phyloP scores from a whole-genome alignment of 1,140 invertebrate species.

The Aphelenchoides fujianensis region DNA sequence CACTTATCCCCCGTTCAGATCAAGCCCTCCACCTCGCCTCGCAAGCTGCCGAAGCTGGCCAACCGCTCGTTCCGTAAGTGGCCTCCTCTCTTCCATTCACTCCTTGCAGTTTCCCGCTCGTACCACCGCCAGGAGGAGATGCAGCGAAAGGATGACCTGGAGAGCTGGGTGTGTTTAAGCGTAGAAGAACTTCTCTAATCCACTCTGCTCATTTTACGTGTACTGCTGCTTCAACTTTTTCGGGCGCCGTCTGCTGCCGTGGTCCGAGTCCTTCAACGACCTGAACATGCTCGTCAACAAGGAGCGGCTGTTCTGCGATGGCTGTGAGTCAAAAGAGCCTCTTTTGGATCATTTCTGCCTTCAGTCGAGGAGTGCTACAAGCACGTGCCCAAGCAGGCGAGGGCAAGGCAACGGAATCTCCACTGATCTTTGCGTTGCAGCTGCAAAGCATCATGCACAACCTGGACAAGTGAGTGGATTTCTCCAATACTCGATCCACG shows the following conservation, averaged over 20 bases:
- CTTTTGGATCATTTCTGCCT: no score
- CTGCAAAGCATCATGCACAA: background rate
- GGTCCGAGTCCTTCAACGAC: constrained; percentile 2
- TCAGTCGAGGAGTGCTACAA: constrained; percentile 8
- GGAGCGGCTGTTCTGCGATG: constrained; percentile 10
- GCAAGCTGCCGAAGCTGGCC: background rate
- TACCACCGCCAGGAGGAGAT: constrained; percentile 6
- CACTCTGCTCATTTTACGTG: background rate
- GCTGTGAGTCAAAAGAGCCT: background rate
- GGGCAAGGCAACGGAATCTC: no score
- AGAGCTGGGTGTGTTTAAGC: background rate
- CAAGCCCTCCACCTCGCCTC: background rate
- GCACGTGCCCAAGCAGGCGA: background rate
- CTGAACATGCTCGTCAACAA: background rate
- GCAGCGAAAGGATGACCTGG: background rate
- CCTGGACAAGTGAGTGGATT: background rate
- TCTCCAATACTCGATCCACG: no score
- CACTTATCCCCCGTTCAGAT: no score
- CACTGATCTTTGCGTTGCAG: no score
- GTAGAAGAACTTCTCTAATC: background rate
- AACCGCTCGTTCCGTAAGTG: background rate
- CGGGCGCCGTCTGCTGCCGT: background rate
- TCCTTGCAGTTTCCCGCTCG: background rate
- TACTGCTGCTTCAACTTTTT: constrained; percentile 5
- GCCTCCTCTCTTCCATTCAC: no score